A percentile compares a stretch with the other conserved stretches of the same genome.
These are phyloP conservation scores for Cryptotis parvus DNA, from an alignment of 2,113 vertebrate genomes.

Conservation along the genomic window DNA sequence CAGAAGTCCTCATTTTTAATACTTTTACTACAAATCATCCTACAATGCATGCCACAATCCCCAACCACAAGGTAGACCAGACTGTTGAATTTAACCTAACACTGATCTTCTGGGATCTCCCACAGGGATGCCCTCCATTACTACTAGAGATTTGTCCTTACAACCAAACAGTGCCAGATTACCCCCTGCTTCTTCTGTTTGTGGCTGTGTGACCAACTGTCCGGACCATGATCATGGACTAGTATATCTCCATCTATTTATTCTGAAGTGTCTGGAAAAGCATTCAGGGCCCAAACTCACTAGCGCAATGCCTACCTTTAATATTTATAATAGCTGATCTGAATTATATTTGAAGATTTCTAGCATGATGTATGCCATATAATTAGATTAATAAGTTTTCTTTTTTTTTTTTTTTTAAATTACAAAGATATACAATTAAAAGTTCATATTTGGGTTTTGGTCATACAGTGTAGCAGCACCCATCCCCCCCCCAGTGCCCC, in stretches of 20 bases:
- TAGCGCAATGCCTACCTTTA: not conserved
- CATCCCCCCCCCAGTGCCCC: too few species aligned
- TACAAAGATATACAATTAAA: too few species aligned
- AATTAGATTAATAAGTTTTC: not conserved
- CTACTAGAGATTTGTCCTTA: not conserved
- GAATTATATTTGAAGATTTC: not conserved
- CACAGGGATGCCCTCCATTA: not conserved
- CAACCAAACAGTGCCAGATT: not conserved
- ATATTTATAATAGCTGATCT: not conserved
- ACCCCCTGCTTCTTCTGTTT: not conserved
- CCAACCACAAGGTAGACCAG: not conserved
- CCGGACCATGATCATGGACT: not conserved
- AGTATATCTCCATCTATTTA: not conserved
- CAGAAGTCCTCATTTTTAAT: conserved; percentile 27
- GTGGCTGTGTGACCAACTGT: not conserved
- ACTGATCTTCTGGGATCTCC: not conserved
- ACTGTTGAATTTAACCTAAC: not conserved
- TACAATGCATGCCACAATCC: not conserved
- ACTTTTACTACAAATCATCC: conserved; percentile 8
- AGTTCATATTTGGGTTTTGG: too few species aligned
- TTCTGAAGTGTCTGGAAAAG: not conserved
- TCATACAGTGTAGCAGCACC: too few species aligned
- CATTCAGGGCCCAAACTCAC: not conserved
- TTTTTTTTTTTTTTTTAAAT: too few species aligned
- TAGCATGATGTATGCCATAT: not conserved